Evolutionary conservation across 2,888 invertebrate species (phyloP), one percentile per base, ranked within the genome.

Genomic region (Melipona bicolor): DNA sequence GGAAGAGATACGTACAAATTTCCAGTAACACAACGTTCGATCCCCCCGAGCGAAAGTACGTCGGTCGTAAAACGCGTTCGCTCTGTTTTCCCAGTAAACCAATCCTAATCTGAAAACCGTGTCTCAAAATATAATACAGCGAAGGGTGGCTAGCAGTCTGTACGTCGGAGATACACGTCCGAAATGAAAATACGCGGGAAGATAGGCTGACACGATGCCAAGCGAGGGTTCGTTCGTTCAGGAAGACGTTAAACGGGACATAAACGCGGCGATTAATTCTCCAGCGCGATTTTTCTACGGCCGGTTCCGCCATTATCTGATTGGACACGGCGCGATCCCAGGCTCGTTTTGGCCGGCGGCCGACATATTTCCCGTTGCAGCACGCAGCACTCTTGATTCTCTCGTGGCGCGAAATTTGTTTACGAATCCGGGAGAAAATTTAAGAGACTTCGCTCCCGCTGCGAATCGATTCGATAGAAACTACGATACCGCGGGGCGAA

Each of bases 231-330:
- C 73, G 71, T 54, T 77, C 49, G 36, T 65, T 24, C 52, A 54
- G 64, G 65, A 67, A 75, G 68, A 81, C 79, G 77, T 77, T 81
- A 74, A 87, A 84, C 70, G 86, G 67, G 67, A 79, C 74, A 79
- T 79, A 81, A 87, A 84, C 81, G 85, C 69, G 79, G 77, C 85
- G 71, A 87, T 87, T 87, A 87, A 87, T 87, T 80, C 77, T 75
- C 67, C 17, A 75, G 67, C 54, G 49, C 85, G 82, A 79, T 81
- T 77, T 85, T 87, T 87, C 85, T 70, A 72, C 77, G 36, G n/a
- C 59, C 62, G 72, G 59, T 68, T 59, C 75, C 43, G 70, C 77
- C 67, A 68, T 81, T 85, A 85, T 85, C 85, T 81, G 85, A 85
- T 85, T 84, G 84, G 84, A 59, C n/a, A 77, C 65, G 75, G 19